Base-by-base conservation (phyloP, 2,888 invertebrate genomes). In the Synanthedon formicaeformis region DNA sequence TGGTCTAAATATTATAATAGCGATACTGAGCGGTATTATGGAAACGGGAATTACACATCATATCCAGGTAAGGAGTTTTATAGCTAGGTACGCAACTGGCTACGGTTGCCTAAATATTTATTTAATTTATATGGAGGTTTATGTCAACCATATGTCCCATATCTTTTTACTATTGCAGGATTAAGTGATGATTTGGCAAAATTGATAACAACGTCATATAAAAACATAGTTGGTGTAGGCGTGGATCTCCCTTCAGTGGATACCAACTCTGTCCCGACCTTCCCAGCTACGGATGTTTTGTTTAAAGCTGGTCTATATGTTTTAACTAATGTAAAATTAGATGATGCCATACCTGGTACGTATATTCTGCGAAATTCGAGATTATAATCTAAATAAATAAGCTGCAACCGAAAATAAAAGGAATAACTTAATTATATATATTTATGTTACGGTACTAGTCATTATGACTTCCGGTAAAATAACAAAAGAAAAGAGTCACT, bases 241-340 rank as follows among this genome's bases (percentile, higher is more conserved):
- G 82, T 92, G 4, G 93, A 93, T 67, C 89, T 90, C 0, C 83
- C 91, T 0, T 92, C 92, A 0, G 75, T 90, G 0, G 93, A 93
- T 71, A 82, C 88, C n/a, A 83, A 92, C 55, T 78, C 62, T 55
- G 67, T 60, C 50, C 64, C 54, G 10, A 69, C 73, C 41, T 75
- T 60, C 45, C 58, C 67, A 60, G 84, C 56, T 53, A 78, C 69
- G 63, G 71, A 69, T 64, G 69, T 72, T 52, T 73, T 78, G 16
- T 66, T 80, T 0, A 78, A 75, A 3, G 90, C 91, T 57, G 82
- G 85, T 27, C 75, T 89, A 12, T 81, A 92, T 16, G 75, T 74
- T 40, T 68, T 93, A 52, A 93, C 93, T 74, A 93, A 92, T 67
- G 89, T 92, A 0, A 91, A 91, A 51, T 72, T 91, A 41, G 64